Base-by-base conservation (phyloP, 1,140 invertebrate genomes). In the Forficula auricularia region DNA sequence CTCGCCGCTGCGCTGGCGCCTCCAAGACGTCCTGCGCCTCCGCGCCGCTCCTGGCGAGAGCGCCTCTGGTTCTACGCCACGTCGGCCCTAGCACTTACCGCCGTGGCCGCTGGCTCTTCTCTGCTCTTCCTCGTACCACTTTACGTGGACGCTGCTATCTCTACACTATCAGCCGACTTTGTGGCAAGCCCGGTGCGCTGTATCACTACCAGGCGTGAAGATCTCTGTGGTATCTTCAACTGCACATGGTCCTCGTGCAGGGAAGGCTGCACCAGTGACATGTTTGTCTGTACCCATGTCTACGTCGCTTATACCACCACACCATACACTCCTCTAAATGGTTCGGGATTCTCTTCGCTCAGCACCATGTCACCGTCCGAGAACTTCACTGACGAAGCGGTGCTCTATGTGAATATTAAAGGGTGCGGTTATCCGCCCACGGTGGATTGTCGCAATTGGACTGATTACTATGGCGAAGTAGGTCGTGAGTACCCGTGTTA, bases 61-160 rank as follows among this genome's bases (percentile, higher is more conserved):
- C 72, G 74, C 58, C 68, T 75, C 46, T 72, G 77, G 46, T 79
- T 83, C 54, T 85, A 84, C 62, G 73, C 77, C 43, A 85, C 82
- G 40, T 78, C 79, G 38, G 71, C 79, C 46, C 64, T 86, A 45
- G 81, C 77, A 33, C 70, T 83, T 52, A 68, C 81, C 40, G 75
- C 83, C 32, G 79, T 83, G 48, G 79, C 78, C 38, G 80, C 82
- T 30, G 79, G 79, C 31, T 81, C 82, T 19, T 81, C 82, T 2
- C 66, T 89, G 19, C 68, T 88, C 27, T 88, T 90, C 62, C 67
- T 88, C 34, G 82, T 88, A 34, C 85, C 84, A 34, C 67, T 88
- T n/a, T 85, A 88, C 61, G 82, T 87, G 32, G 81, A 90, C 61
- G 83, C 84, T 19, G 84, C 84, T n/a, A 75, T 90, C 46, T 85